phyloP scores from a whole-genome alignment of 2,113 vertebrate genomes.

The Rhea americana region DNA sequence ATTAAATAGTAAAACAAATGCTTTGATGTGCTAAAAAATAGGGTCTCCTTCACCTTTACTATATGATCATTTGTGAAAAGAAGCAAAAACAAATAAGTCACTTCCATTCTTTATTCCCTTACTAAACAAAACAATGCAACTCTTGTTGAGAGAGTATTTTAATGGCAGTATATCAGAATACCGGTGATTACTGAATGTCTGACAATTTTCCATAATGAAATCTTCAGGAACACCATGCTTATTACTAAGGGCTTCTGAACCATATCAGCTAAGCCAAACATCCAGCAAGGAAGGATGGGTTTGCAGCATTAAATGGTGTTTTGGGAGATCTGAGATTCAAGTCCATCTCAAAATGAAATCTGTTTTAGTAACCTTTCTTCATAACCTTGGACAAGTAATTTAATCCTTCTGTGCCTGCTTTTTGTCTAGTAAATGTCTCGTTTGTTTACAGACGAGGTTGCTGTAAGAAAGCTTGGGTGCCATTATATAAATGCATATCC shows the following conservation, averaged over 20 bases:
- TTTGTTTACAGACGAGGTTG: neutral
- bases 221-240: neutral
- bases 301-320: neutral
- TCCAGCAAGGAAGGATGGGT: neutral
- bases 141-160: neutral
- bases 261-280: neutral
- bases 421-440: constrained; percentile 15
- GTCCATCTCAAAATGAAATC: neutral
- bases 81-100: neutral
- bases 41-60: constrained; percentile 18
- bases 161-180: neutral
- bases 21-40: constrained; percentile 51
- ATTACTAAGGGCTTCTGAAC: neutral
- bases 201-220: neutral
- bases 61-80: neutral
- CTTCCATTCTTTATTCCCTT: neutral
- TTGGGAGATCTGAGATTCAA: neutral
- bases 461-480: neutral
- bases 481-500: neutral
- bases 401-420: neutral
- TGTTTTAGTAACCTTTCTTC: neutral
- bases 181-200: neutral
- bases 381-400: neutral
- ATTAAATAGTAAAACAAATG: constrained; percentile 52
- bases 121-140: neutral